Evolutionary conservation across 2,113 vertebrate genomes (phyloP).

Genomic region (Neodontobutis hainanensis): DNA sequence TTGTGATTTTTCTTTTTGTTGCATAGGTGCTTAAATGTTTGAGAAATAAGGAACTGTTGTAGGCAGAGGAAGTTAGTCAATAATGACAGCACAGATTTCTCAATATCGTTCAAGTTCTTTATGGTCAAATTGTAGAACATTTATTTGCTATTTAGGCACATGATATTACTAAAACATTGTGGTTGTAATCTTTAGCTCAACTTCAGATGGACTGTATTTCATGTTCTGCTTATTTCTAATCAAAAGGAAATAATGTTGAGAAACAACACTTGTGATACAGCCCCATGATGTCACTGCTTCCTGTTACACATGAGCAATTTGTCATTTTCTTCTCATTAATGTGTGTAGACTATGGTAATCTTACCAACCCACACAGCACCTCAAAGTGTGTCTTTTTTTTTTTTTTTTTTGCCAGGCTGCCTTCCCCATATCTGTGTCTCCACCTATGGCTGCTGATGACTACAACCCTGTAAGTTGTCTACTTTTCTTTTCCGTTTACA

Average conservation of each 20-base stretch:
- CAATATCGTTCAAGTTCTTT: conserved; percentile 29
- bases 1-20: not conserved
- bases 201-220: not conserved
- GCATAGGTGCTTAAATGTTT: not conserved
- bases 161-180: not conserved
- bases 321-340: conserved; percentile 3
- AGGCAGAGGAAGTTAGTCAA: conserved; percentile 72
- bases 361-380: conserved; percentile 6
- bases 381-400: conserved; percentile 17
- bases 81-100: conserved; percentile 44
- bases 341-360: not conserved
- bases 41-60: conserved; percentile 65
- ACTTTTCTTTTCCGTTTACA: conserved; percentile 1
- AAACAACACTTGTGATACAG: not conserved
- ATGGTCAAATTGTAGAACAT: not conserved
- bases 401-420: conserved; percentile 67
- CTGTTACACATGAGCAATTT: not conserved
- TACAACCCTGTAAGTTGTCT: conserved; percentile 82
- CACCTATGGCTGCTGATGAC: conserved; percentile 84
- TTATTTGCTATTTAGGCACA: not conserved
- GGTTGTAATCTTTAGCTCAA: not conserved
- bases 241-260: not conserved
- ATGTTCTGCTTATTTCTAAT: not conserved
- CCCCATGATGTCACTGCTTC: conserved; percentile 58
- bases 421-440: conserved; percentile 71